Evolutionary conservation across 2,888 invertebrate genomes (phyloP).

Genomic region (Syritta pipiens): DNA sequence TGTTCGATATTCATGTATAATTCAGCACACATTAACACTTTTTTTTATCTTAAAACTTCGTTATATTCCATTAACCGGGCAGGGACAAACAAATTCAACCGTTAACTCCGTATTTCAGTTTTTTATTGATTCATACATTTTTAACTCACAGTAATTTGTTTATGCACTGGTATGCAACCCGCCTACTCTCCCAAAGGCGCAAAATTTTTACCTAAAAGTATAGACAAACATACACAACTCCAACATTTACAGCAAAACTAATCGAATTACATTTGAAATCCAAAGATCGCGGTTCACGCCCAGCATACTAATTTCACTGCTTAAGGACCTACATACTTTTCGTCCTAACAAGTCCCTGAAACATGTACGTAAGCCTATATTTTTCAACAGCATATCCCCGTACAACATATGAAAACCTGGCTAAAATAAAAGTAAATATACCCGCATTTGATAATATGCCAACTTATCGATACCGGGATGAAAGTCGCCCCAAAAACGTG

Average conservation of each 20-base stretch:
- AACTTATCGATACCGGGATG: conserved; percentile 30
- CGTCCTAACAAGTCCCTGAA: background rate
- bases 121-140: conserved; percentile 26
- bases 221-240: background rate
- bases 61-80: too few species aligned
- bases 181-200: background rate
- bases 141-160: conserved; percentile 11
- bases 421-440: conserved; percentile 10
- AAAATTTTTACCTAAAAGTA: background rate
- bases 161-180: too few species aligned
- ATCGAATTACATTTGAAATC: conserved; percentile 31
- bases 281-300: conserved; percentile 25
- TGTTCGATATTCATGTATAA: too few species aligned
- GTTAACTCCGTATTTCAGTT: too few species aligned
- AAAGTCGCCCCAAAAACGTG: too few species aligned
- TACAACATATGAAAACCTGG: background rate
- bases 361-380: conserved; percentile 18
- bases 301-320: conserved; percentile 16
- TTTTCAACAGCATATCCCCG: background rate
- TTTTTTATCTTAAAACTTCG: too few species aligned
- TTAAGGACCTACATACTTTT: background rate
- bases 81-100: too few species aligned
- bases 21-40: too few species aligned
- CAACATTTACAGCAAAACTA: conserved; percentile 10
- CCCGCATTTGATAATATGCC: conserved; percentile 18